A percentile compares a stretch with the other conserved stretches of the same genome.
Conservation (phyloP, 2,113 vertebrate species). For the Apodemus sylvaticus region DNA sequence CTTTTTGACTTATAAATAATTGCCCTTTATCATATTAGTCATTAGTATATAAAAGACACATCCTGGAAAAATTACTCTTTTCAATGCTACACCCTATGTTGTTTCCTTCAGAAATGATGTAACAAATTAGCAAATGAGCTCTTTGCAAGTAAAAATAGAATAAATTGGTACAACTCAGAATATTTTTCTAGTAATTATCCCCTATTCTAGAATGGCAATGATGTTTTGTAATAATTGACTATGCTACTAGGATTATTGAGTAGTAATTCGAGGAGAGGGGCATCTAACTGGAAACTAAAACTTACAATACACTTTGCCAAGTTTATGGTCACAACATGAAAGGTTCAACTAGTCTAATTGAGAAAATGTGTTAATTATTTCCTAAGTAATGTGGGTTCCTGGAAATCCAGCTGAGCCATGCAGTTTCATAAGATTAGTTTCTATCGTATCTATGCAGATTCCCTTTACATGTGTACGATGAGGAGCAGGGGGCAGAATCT, state of each 20-base stretch:
- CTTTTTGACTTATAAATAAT: not conserved
- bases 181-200: slow-evolving; percentile 29
- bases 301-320: slow-evolving; percentile 1
- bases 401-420: slow-evolving; percentile 12
- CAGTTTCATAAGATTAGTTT: not conserved
- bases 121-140: slow-evolving; percentile 31
- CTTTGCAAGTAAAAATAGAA: not conserved
- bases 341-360: not conserved
- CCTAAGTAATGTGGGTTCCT: not conserved
- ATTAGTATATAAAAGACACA: not conserved
- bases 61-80: not conserved
- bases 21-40: not conserved
- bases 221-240: slow-evolving; percentile 29
- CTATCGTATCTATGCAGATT: not conserved
- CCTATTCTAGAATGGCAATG: slow-evolving; percentile 37
- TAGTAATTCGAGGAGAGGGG: not conserved
- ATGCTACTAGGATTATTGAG: not conserved
- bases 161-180: not conserved
- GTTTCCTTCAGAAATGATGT: slow-evolving; percentile 27
- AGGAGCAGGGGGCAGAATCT: not conserved
- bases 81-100: not conserved
- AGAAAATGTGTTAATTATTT: slow-evolving; percentile 50
- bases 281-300: slow-evolving; percentile 40
- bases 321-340: slow-evolving; percentile 27
- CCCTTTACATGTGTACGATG: not conserved